These are phyloP conservation scores for Tapera naevia DNA, from an alignment of 2,797 vertebrate genomes.

Conservation along the genomic window DNA sequence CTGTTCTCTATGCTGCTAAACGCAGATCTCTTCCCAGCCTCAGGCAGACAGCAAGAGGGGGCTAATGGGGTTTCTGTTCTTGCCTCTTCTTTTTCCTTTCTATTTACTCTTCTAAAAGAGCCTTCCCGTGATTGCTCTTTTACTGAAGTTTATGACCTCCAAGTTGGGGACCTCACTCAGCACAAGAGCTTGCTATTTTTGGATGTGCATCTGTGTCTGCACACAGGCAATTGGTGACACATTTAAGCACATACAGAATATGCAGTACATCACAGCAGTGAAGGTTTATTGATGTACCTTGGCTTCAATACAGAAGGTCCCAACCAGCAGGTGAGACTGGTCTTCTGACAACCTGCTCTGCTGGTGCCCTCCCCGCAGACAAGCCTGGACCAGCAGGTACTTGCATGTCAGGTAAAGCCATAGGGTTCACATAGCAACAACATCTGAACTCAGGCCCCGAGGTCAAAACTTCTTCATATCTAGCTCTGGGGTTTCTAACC, in stretches of 20 bases:
- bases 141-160: constrained; percentile 45
- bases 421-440: background rate
- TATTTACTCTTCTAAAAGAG: constrained; percentile 11
- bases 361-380: background rate
- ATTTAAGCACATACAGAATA: background rate
- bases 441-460: background rate
- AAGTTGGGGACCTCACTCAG: constrained; percentile 28
- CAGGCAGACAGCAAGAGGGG: constrained; percentile 18
- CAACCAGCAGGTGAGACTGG: background rate
- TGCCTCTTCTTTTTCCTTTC: constrained; percentile 38
- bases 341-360: background rate
- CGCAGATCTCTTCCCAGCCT: constrained; percentile 15
- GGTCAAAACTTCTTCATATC: background rate
- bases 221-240: background rate
- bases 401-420: background rate
- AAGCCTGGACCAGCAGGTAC: background rate
- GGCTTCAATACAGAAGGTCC: background rate
- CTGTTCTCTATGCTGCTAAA: background rate
- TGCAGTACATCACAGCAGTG: background rate
- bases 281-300: background rate
- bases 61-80: constrained; percentile 34
- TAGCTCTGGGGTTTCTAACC: background rate
- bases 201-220: background rate
- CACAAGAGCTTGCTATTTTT: constrained; percentile 13
- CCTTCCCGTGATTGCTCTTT: constrained; percentile 42